Percentiles rank a stretch among this genome's conserved stretches.
These are phyloP conservation scores for Meles meles DNA, from an alignment of 2,113 vertebrate genomes.

Conservation along the genomic window DNA sequence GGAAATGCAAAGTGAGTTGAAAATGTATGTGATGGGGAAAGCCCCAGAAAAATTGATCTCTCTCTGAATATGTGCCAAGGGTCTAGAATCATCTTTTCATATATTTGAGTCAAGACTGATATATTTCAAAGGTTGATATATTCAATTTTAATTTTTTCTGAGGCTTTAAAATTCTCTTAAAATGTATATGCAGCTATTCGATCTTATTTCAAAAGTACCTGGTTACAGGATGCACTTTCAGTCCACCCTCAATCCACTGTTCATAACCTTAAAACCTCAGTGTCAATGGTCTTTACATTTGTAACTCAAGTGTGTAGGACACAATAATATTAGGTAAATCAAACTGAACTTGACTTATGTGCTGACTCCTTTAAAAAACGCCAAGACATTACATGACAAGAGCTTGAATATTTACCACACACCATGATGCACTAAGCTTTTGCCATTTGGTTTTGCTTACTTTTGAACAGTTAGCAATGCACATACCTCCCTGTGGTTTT, in stretches of 20 bases:
- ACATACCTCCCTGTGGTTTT: background rate
- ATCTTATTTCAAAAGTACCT: background rate
- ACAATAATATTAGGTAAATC: background rate
- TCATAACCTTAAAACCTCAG: background rate
- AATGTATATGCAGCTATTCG: background rate
- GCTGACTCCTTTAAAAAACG: background rate
- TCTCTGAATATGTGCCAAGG: background rate
- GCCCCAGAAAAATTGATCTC: background rate
- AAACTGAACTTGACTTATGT: background rate
- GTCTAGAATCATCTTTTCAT: background rate
- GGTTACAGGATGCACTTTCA: background rate
- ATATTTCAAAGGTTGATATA: background rate
- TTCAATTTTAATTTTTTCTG: conserved; percentile 5
- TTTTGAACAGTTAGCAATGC: background rate
- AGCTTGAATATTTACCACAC: background rate
- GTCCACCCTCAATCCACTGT: background rate
- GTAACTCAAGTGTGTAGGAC: background rate
- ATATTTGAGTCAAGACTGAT: background rate
- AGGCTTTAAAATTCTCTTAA: background rate
- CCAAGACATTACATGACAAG: background rate
- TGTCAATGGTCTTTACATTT: background rate
- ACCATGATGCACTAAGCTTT: background rate
- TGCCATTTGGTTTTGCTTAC: background rate
- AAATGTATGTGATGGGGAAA: background rate
- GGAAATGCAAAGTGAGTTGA: background rate